Conservation (phyloP, 2,888 invertebrate genomes). For the Miltochrista miniata region DNA sequence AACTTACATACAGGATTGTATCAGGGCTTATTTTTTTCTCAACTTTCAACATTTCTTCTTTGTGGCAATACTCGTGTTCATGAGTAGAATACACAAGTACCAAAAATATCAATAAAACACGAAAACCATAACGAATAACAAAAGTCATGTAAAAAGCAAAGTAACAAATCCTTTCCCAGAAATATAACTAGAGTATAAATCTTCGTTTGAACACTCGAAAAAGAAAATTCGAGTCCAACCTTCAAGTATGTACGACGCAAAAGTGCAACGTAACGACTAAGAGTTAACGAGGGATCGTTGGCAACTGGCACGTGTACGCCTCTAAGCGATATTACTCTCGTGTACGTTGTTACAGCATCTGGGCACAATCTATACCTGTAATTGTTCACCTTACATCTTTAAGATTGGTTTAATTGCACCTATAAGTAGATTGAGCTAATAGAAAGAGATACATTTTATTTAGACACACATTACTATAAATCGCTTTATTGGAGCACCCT, state of each 20-base stretch:
- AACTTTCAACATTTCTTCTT: no score
- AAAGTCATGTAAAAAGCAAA: no score
- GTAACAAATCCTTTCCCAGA: not conserved
- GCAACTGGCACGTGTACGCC: constrained; percentile 32
- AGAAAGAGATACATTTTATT: no score
- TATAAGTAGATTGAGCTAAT: no score
- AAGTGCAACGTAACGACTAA: constrained; percentile 40
- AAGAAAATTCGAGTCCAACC: constrained; percentile 4
- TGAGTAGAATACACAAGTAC: no score
- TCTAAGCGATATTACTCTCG: constrained; percentile 25
- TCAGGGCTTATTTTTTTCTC: no score
- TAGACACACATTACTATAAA: no score
- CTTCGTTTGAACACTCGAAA: not conserved
- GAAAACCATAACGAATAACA: no score
- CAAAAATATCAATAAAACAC: no score
- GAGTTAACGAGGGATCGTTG: constrained; percentile 45
- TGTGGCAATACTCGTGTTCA: no score
- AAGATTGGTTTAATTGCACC: not conserved
- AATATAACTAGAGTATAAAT: not conserved
- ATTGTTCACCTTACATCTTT: not conserved
- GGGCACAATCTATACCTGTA: constrained; percentile 9
- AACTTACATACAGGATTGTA: no score
- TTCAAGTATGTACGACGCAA: constrained; percentile 19
- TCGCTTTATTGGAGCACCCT: no score
- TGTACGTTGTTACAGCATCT: constrained; percentile 24